Evolutionary conservation across 2,888 invertebrate species (phyloP).

Genomic region (Dorcus parallelipipedus): DNA sequence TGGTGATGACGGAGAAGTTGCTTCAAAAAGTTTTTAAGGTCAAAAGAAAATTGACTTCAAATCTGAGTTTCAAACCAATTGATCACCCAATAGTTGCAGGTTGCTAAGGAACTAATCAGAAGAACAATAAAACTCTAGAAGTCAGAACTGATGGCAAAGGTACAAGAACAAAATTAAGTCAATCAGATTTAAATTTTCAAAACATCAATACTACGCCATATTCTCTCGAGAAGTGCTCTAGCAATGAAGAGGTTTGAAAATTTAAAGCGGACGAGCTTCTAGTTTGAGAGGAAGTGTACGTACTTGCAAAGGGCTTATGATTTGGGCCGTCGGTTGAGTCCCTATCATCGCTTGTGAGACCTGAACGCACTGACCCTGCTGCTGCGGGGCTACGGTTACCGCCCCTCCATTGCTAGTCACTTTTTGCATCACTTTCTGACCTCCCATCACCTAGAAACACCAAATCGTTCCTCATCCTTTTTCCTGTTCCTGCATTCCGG

Average conservation of each 20-base stretch:
- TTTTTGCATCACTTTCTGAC: conserved; percentile 57
- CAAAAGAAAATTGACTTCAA: no score
- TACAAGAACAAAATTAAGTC: neutral
- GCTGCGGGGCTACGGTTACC: conserved; percentile 54
- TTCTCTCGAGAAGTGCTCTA: conserved; percentile 9
- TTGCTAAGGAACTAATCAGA: no score
- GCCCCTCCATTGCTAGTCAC: conserved; percentile 46
- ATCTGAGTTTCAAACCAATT: no score
- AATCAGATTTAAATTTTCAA: conserved; percentile 11
- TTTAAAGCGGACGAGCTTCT: conserved; percentile 10
- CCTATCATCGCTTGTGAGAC: conserved; percentile 68
- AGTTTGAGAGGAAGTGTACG: conserved; percentile 21
- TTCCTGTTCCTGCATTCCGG: no score
- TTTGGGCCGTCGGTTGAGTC: conserved; percentile 66
- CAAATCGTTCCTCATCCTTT: neutral
- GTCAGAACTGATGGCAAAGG: no score
- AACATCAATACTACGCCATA: conserved; percentile 13
- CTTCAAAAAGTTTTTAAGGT: no score
- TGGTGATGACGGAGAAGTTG: no score
- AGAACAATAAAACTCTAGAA: no score
- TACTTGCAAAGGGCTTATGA: conserved; percentile 70
- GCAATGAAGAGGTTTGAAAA: conserved; percentile 18
- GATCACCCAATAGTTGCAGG: no score
- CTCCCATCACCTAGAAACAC: conserved; percentile 41
- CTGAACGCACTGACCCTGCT: conserved; percentile 69